Percentiles rank a stretch among this genome's conserved stretches.
Evolutionary conservation across 1,140 invertebrate species (phyloP).

Genomic region (Hycleus cichorii): DNA sequence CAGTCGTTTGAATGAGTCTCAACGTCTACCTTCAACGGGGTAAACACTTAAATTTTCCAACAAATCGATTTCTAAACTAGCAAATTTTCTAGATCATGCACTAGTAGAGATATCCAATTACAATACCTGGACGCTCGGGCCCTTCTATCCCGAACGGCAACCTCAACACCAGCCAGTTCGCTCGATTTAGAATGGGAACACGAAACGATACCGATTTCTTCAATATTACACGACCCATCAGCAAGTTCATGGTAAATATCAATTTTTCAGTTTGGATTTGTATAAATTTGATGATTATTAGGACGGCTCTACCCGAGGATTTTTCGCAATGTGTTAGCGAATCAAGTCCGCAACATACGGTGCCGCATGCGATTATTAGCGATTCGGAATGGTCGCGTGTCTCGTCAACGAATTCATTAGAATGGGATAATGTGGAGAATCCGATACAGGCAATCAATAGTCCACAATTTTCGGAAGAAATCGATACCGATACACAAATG

Average conservation of each 20-base stretch:
- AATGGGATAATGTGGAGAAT: slow-evolving; percentile 49
- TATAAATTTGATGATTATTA: slow-evolving; percentile 4
- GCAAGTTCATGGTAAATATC: slow-evolving; percentile 33
- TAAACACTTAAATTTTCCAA: slow-evolving; percentile 14
- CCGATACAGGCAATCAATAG: slow-evolving; percentile 26
- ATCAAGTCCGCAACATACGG: slow-evolving; percentile 19
- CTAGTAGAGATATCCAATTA: slow-evolving; percentile 41
- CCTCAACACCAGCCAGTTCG: slow-evolving; percentile 49
- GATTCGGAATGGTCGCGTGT: slow-evolving; percentile 46
- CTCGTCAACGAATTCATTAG: slow-evolving; percentile 48
- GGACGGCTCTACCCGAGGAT: slow-evolving; percentile 21
- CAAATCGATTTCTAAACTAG: neutral
- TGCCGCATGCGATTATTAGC: slow-evolving; percentile 8
- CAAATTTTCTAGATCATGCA: slow-evolving; percentile 36
- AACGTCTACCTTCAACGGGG: slow-evolving; percentile 35
- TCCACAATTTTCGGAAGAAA: slow-evolving; percentile 35
- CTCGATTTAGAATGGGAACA: slow-evolving; percentile 56
- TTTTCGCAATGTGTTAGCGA: slow-evolving; percentile 18
- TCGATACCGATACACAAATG: slow-evolving; percentile 46
- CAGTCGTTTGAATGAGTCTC: slow-evolving; percentile 40
- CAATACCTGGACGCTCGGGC: slow-evolving; percentile 46
- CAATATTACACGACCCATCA: slow-evolving; percentile 34
- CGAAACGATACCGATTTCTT: slow-evolving; percentile 40
- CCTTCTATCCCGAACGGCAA: slow-evolving; percentile 40
- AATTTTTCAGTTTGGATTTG: neutral